phyloP scores from a whole-genome alignment of 1,140 invertebrate genomes.

The Philaenus spumarius region DNA sequence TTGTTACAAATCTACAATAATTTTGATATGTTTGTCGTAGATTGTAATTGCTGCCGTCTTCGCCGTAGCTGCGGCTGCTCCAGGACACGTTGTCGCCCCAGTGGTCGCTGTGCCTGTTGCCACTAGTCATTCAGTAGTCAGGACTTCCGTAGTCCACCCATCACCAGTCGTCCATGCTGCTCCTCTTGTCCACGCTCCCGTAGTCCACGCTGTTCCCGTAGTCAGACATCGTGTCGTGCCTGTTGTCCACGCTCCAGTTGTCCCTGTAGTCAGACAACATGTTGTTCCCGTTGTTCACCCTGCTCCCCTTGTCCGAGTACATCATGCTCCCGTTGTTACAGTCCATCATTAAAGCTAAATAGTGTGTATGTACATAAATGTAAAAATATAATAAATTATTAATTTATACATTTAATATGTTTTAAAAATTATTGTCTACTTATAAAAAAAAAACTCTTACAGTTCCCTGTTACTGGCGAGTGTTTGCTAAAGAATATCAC shows the following conservation, averaged over 20 bases:
- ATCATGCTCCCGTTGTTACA: neutral
- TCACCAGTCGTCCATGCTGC: neutral
- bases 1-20: no score
- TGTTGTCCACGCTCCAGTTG: neutral
- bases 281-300: neutral
- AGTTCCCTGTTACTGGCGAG: no score
- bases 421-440: no score
- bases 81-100: neutral
- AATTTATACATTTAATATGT: no score
- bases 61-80: conserved; percentile 1
- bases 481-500: no score
- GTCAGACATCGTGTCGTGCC: neutral
- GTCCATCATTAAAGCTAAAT: no score
- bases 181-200: neutral
- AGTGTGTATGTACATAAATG: no score
- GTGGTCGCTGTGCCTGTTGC: neutral
- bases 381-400: no score
- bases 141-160: conserved; percentile 3
- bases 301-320: neutral
- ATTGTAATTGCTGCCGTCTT: neutral
- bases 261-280: neutral
- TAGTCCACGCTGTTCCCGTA: conserved; percentile 1
- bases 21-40: neutral
- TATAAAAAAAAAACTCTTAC: no score
- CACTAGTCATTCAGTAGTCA: neutral